Base-by-base conservation (phyloP, 2,113 vertebrate species). In the Pipra filicauda region DNA sequence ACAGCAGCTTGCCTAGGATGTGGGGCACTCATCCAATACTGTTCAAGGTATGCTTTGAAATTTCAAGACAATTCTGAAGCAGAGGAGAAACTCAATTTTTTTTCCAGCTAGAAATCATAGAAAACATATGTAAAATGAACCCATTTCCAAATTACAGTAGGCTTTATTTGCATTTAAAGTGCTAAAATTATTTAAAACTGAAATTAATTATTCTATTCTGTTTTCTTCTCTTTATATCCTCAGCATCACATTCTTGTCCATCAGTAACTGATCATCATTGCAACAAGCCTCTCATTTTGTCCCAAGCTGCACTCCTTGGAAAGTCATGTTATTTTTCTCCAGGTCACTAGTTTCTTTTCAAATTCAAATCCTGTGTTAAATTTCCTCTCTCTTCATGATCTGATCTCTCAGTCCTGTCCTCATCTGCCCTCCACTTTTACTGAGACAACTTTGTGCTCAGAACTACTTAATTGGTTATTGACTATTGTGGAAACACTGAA, bases 401-500 rank as follows among this genome's bases (percentile, higher is more conserved):
- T 93, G 59, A 54, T 62, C 62, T 88, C 49, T 46, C 39, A 86
- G 80, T 93, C 27, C 52, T 65, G 55, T 84, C 74, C 93, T 75
- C n/a, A 49, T 49, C 52, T 64, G 52, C 24, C 48, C 92, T 92
- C 20, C 21, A 46, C 24, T 97, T 94, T 91, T 65, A 92, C 27
- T 54, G 69, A 87, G 84, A 87, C 18, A 95, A 76, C 51, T 91
- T 67, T 84, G 35, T 84, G 43, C 28, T 82, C 86, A 81, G 67
- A 81, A 85, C 95, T 70, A 70, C 73, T 93, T 95, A 81, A 95
- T 58, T 95, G 74, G 52, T 79, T 88, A 95, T 90, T 92, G 88
- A 95, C 86, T 88, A 52, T 61, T 88, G 41, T 77, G 48, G 58
- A 61, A 71, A 89, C 37, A 88, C 37, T 76, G 54, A 52, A 52